A percentile compares a stretch with the other conserved stretches of the same genome.
Evolutionary conservation across 2,888 invertebrate genomes (phyloP).

Genomic region (Alloplasta piceator): DNA sequence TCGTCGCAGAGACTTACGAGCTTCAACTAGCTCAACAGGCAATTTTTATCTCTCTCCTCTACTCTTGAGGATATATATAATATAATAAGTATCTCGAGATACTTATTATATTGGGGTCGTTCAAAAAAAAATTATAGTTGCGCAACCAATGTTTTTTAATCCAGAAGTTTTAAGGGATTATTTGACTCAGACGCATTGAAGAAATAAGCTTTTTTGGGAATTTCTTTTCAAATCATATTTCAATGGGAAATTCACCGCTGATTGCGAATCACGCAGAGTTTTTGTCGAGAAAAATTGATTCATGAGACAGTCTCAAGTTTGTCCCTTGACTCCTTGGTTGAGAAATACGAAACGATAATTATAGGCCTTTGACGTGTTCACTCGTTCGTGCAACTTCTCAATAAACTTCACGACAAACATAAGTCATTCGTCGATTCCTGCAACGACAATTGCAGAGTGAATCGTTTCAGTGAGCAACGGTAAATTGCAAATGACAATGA

Average conservation of each 20-base stretch:
- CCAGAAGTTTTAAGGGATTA: too few species aligned
- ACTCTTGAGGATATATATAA: constrained; percentile 32
- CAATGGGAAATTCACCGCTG: too few species aligned
- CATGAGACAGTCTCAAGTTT: neutral
- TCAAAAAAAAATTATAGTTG: neutral
- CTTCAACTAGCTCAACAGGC: neutral
- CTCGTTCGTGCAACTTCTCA: constrained; percentile 1
- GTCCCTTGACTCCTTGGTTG: neutral
- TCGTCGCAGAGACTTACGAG: constrained; percentile 7
- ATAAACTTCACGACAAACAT: neutral
- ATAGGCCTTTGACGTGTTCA: constrained; percentile 10
- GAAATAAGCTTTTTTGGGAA: too few species aligned
- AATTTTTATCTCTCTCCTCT: constrained; percentile 34
- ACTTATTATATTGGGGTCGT: neutral
- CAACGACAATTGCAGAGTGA: constrained; percentile 9
- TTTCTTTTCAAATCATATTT: too few species aligned
- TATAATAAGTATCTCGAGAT: neutral
- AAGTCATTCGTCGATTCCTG: neutral
- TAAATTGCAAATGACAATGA: constrained; percentile 7
- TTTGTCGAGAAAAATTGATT: too few species aligned
- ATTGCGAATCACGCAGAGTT: too few species aligned
- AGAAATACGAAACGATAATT: constrained; percentile 29
- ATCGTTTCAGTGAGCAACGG: constrained; percentile 30
- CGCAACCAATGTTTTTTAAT: neutral
- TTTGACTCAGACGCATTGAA: too few species aligned